These are phyloP conservation scores for Archilochus colubris DNA, from an alignment of 2,113 vertebrate species.

Conservation along the genomic window DNA sequence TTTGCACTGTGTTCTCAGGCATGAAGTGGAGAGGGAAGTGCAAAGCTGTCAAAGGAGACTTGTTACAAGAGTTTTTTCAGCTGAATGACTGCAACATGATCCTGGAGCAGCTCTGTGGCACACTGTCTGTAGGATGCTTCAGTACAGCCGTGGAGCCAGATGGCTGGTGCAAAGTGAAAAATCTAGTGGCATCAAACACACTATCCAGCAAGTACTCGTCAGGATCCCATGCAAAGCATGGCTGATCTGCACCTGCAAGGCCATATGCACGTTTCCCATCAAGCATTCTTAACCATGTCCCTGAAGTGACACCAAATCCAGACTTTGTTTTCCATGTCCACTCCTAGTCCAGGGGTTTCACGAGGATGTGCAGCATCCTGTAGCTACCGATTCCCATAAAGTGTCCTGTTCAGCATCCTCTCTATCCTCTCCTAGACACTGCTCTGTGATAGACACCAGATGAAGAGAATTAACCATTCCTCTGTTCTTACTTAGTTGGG, in stretches of 20 bases:
- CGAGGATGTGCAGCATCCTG: not conserved
- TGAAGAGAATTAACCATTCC: constrained; percentile 39
- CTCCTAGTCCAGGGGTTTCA: not conserved
- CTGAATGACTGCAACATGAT: not conserved
- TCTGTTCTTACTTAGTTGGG: constrained; percentile 53
- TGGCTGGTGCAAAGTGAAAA: constrained; percentile 45
- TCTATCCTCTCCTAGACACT: not conserved
- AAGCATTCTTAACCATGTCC: not conserved
- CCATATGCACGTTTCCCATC: not conserved
- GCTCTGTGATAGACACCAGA: constrained; percentile 40
- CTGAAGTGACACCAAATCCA: not conserved
- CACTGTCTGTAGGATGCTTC: not conserved
- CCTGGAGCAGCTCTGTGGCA: not conserved
- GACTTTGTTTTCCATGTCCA: not conserved
- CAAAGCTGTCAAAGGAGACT: not conserved
- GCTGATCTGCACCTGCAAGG: constrained; percentile 25
- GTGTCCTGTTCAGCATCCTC: not conserved
- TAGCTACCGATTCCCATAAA: not conserved
- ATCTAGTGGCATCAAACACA: not conserved
- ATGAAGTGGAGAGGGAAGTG: not conserved
- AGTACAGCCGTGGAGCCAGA: constrained; percentile 34
- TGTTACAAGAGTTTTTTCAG: not conserved
- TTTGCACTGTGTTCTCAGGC: not conserved
- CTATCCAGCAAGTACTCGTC: not conserved
- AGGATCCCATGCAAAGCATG: not conserved